A percentile compares a stretch with the other conserved stretches of the same genome.
phyloP scores from a whole-genome alignment of 1,140 invertebrate species.

The Chironomus striatipennis region DNA sequence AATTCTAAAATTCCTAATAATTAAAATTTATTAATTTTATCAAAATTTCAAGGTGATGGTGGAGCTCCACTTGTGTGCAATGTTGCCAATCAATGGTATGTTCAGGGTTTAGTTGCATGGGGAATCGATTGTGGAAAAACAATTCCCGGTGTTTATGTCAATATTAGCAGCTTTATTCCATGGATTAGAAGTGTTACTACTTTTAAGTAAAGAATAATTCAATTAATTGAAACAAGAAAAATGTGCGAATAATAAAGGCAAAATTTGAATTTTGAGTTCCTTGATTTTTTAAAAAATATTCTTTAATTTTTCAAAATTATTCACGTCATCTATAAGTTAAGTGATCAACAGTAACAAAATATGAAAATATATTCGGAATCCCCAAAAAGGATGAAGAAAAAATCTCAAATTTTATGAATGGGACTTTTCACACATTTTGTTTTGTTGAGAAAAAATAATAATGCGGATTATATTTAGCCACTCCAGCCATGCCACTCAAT shows the following conservation, averaged over 20 bases:
- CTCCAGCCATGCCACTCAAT: too few species aligned
- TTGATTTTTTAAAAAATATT: too few species aligned
- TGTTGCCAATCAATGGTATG: background rate
- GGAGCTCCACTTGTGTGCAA: background rate
- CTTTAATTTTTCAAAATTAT: too few species aligned
- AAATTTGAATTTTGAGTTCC: background rate
- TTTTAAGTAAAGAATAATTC: background rate
- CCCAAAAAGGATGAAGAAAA: too few species aligned
- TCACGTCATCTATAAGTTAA: too few species aligned
- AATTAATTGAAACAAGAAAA: background rate
- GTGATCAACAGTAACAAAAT: too few species aligned
- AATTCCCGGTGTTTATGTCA: background rate
- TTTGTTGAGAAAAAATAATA: too few species aligned
- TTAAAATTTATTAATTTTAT: background rate
- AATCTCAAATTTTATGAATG: too few species aligned
- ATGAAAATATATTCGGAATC: too few species aligned
- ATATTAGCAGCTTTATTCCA: too few species aligned
- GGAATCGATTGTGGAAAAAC: background rate
- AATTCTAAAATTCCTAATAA: background rate
- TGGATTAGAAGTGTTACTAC: background rate
- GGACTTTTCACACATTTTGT: too few species aligned
- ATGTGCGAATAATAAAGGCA: background rate
- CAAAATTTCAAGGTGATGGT: background rate
- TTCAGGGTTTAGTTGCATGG: background rate
- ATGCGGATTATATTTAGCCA: too few species aligned